Base-by-base conservation (phyloP, 1,140 invertebrate species). In the Dreissena rostriformis region DNA sequence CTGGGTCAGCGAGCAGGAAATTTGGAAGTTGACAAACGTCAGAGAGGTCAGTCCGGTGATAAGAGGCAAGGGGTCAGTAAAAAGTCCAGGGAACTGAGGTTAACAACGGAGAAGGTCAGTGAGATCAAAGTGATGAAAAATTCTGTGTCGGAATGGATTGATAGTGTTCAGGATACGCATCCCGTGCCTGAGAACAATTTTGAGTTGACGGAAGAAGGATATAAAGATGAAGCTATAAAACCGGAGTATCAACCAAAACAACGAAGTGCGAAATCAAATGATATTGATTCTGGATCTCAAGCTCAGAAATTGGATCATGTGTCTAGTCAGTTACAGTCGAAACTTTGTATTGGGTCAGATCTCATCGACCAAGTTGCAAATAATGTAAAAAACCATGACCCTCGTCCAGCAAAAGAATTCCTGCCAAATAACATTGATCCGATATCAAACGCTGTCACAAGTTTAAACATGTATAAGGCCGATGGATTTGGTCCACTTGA, bases 91-190 rank as follows among this genome's bases (percentile, higher is more conserved):
- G 80, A 82, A 70, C 68, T 82, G 75, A 74, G 72, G 49, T 22
- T 82, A 28, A 82, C 80, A 26, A 82, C 80, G n/a, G 80, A 74
- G 19, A 82, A 82, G 67, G 80, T 82, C 12, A 74, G 61, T 74
- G 80, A 82, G 52, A 82, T 82, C 24, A 71, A 74, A 75, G 80
- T 74, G 7, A 19, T 82, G 65, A 82, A 82, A 22, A 82, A 82
- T 82, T 82, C 80, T 22, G 80, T 82, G 10, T 75, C 80, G 22
- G 80, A 82, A 39, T 82, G 80, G 80, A 82, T 82, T 29, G 72
- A 82, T 39, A 82, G 63, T 74, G 72, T 82, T 22, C 57, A 82
- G 14, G 72, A 82, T 68, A 49, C 80, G 53, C 57, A 82, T 75
- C 57, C 80, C 22, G 49, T 73, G 12, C 68, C 70, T 24, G 79